phyloP scores from a whole-genome alignment of 2,888 invertebrate genomes.

The Thereva unica region DNA sequence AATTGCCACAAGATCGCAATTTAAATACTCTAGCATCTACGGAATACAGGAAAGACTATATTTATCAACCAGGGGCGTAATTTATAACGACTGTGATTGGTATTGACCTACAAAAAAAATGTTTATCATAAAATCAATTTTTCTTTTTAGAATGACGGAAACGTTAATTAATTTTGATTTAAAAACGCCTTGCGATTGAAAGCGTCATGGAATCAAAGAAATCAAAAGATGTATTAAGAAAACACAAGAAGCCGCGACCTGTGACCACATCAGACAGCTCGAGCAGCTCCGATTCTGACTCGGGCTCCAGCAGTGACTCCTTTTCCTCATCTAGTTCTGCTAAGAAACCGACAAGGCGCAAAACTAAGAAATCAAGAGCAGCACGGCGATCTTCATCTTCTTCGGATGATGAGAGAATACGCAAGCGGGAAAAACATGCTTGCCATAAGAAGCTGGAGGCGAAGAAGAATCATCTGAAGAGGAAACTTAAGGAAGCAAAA shows the following conservation, averaged over 20 bases:
- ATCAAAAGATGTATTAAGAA: conserved; percentile 53
- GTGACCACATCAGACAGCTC: conserved; percentile 54
- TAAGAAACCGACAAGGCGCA: conserved; percentile 37
- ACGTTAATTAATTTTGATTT: no score
- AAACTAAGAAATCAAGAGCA: conserved; percentile 16
- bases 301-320: conserved; percentile 52
- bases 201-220: conserved; percentile 53
- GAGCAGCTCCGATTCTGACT: conserved; percentile 52
- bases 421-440: conserved; percentile 56
- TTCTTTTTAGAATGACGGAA: no score
- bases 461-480: conserved; percentile 55
- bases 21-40: no score
- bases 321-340: conserved; percentile 53
- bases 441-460: conserved; percentile 56
- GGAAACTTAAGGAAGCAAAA: conserved; percentile 55
- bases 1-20: no score
- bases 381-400: conserved; percentile 64
- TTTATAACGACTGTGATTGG: no score
- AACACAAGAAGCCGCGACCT: conserved; percentile 55
- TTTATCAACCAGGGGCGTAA: no score
- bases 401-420: conserved; percentile 62
- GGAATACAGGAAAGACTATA: no score
- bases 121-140: no score
- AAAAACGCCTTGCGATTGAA: no score
- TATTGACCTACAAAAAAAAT: no score